Conservation (phyloP, 2,888 invertebrate species). For the Nomada goodeniana region DNA sequence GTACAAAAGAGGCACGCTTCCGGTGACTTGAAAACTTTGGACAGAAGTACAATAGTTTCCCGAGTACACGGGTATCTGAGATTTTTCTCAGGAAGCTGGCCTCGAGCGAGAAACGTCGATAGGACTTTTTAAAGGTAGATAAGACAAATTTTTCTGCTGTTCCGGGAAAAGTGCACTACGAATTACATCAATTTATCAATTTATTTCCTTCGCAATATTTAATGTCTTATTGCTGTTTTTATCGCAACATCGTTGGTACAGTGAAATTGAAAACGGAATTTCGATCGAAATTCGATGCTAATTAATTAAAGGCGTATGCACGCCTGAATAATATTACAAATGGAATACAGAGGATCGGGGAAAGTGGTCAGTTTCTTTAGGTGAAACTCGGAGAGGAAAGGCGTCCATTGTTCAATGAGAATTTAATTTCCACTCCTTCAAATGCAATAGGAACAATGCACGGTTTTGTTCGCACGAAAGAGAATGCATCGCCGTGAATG, state of each 20-base stretch:
- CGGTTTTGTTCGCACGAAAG: slow-evolving; percentile 50
- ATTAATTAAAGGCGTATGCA: neutral
- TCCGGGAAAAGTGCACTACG: no score
- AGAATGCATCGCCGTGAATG: slow-evolving; percentile 21
- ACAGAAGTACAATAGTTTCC: neutral
- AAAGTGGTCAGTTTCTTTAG: slow-evolving; percentile 38
- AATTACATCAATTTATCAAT: neutral
- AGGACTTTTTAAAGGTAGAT: slow-evolving; percentile 4
- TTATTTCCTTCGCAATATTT: neutral
- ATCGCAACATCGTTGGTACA: no score
- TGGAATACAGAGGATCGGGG: slow-evolving; percentile 3
- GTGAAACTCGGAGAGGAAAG: slow-evolving; percentile 49
- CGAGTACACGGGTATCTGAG: neutral
- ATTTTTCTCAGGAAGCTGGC: slow-evolving; percentile 13
- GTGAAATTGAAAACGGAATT: no score
- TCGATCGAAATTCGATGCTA: no score
- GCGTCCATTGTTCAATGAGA: slow-evolving; percentile 55
- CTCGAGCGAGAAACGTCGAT: neutral
- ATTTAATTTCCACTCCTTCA: slow-evolving; percentile 60
- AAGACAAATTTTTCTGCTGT: neutral
- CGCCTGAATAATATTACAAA: neutral
- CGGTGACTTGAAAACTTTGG: slow-evolving; percentile 10
- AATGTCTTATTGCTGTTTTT: no score
- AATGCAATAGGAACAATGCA: slow-evolving; percentile 42
- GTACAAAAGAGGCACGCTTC: slow-evolving; percentile 21